These are phyloP conservation scores for Cerastis rubricosa DNA, from an alignment of 2,888 invertebrate species.

Conservation along the genomic window DNA sequence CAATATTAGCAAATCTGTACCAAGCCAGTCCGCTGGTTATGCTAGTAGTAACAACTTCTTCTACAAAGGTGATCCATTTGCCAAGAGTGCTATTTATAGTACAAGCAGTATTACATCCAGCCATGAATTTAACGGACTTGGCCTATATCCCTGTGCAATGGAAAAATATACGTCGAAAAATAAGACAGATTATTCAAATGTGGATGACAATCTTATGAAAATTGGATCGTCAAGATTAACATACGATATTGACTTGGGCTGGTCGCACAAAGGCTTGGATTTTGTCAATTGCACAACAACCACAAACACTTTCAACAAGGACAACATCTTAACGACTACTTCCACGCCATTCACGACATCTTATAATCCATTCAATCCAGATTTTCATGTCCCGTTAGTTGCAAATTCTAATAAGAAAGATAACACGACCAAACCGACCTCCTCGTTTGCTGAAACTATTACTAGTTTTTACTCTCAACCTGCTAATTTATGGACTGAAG, in stretches of 20 bases:
- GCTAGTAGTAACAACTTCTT: constrained; percentile 82
- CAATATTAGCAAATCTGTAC: constrained; percentile 79
- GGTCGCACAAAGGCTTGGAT: constrained; percentile 88
- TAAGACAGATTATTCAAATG: constrained; percentile 83
- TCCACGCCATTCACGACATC: constrained; percentile 82
- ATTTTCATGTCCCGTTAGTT: constrained; percentile 86
- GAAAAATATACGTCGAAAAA: constrained; percentile 86
- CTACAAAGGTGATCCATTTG: constrained; percentile 86
- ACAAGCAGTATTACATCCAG: constrained; percentile 86
- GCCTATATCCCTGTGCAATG: constrained; percentile 88
- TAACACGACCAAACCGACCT: constrained; percentile 77
- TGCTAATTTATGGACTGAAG: constrained; percentile 86
- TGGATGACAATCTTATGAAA: constrained; percentile 88
- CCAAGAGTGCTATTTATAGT: constrained; percentile 86
- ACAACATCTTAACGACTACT: constrained; percentile 81
- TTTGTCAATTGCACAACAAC: constrained; percentile 85
- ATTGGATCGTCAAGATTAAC: constrained; percentile 87
- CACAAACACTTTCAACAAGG: constrained; percentile 82
- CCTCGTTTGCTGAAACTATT: constrained; percentile 84
- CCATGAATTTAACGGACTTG: constrained; percentile 86
- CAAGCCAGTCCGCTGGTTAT: constrained; percentile 78
- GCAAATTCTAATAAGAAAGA: constrained; percentile 83
- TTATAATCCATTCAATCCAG: constrained; percentile 88
- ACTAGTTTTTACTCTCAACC: constrained; percentile 87
- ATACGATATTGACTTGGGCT: constrained; percentile 88